Base-by-base conservation (phyloP, 1,140 invertebrate genomes). In the Augochlora pura region DNA sequence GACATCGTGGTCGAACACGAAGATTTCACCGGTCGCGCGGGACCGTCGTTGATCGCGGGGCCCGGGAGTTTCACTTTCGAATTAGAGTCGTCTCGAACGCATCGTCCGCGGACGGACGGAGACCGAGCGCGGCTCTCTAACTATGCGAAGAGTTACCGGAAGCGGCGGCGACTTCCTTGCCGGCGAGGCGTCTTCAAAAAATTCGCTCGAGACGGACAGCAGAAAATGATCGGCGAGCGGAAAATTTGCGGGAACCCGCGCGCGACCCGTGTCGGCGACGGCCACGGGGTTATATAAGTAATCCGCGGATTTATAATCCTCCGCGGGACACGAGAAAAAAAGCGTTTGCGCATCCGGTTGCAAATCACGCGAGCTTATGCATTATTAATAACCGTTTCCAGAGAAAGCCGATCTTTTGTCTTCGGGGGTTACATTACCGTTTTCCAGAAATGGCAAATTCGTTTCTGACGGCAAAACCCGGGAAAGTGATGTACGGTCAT, bases 31-130 rank as follows among this genome's bases (percentile, higher is more conserved):
- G 60, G 54, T n/a, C 70, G 67, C 54, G 39, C 71, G 54, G 77
- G 63, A 25, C 16, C 83, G 81, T 85, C 83, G 71, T 62, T 74
- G 78, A 84, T 85, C 74, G 70, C 66, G 57, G 60, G 71, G 73
- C 52, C 54, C 42, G 2, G 2, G 54, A 59, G 64, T 85, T 85
- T 85, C 83, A 85, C 84, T 85, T 85, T 85, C 84, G 83, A 81
- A 65, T 64, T 46, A 32, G 32, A 52, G 54, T 81, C 72, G 64
- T 85, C 82, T 72, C 52, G 63, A 62, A 63, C 46, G 82, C 82
- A 80, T 71, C 76, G 62, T 10, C 12, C 27, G 5, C 57, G 60
- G 62, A n/a, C 82, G 72, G 72, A 69, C 59, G 77, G 67, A n/a
- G 66, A 39, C 14, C 57, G 7, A 2, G 14, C n/a, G 49, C 59